Percentiles rank a stretch among this genome's conserved stretches.
Evolutionary conservation across 2,888 invertebrate species (phyloP).

Genomic region (Adineta ricciae): DNA sequence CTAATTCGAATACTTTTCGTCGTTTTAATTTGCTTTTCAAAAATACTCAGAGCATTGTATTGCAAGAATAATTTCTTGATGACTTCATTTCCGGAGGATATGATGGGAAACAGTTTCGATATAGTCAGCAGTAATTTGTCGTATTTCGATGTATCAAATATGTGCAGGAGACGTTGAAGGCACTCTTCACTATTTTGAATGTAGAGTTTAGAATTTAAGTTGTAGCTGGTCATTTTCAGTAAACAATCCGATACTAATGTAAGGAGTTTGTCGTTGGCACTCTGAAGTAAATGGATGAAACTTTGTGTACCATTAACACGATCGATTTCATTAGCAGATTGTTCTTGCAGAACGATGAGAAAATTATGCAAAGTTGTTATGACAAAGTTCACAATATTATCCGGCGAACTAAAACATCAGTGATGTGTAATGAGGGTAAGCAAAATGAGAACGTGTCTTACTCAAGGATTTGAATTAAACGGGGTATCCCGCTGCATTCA

Average conservation of each 20-base stretch:
- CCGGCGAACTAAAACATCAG: constrained; percentile 4
- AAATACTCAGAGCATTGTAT: not conserved
- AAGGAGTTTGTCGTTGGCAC: not conserved
- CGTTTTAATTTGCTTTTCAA: not conserved
- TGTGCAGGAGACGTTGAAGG: not conserved
- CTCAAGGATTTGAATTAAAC: not conserved
- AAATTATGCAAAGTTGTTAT: constrained; percentile 9
- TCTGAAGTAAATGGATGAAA: not conserved
- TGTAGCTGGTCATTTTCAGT: constrained; percentile 5
- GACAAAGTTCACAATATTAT: constrained; percentile 6
- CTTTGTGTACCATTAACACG: not conserved
- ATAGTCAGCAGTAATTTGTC: constrained; percentile 3
- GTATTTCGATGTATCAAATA: not conserved
- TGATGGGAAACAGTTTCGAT: constrained; percentile 17
- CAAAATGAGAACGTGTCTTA: not conserved
- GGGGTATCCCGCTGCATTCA: not conserved
- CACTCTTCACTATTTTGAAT: constrained; percentile 15
- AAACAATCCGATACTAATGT: constrained; percentile 13
- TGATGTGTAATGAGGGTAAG: not conserved
- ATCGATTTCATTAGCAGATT: not conserved
- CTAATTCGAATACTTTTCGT: constrained; percentile 19
- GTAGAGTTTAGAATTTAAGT: not conserved
- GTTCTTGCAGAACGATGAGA: not conserved
- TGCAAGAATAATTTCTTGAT: not conserved
- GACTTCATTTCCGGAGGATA: not conserved